Evolutionary conservation across 2,797 vertebrate species (phyloP), one percentile per base, ranked within the genome.

Genomic region (Danio choprae): DNA sequence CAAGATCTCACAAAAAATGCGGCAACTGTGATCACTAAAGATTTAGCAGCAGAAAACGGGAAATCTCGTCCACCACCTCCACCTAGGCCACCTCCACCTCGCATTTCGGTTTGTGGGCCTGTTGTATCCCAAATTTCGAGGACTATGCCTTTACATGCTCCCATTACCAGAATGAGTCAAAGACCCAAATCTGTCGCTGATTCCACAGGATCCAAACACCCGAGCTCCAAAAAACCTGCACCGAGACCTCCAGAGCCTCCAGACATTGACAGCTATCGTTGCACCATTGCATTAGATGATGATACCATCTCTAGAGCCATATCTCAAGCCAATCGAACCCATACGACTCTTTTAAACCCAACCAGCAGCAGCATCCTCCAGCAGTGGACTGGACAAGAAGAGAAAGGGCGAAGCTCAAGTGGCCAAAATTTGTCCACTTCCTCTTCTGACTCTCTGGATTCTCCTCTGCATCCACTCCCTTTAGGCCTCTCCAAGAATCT

Each of bases 341-440:
- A 2, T 77, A 78, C 22, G 84, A 81, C 70, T 74, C 79, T 0
- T 58, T 78, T 76, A 74, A 85, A 70, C 51, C 72, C 74, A 86
- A 88, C 62, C 69, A 81, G 60, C 77, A 43, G 70, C 9, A 63
- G 53, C 58, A 18, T 77, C 79, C 62, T 5, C 67, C 16, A 76
- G 81, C 85, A 86, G 77, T 13, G 92, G 88, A 88, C 85, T 83
- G 89, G 89, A 74, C 90, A 91, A 83, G 89, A 92, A 87, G 79
- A 84, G 1, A 58, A 90, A 6, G 91, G 85, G 9, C 95, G 96
- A 89, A 92, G 95, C 18, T 92, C 97, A 79, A 99, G 97, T 79
- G 94, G 97, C 90, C 94, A 96, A 94, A 98, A 97, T 90, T 90
- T 96, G 72, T 98, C 96, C 74, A 97, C 96, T 29, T 95, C 95